Conservation (phyloP, 2,797 vertebrate species). For the Corythornis leucogaster region DNA sequence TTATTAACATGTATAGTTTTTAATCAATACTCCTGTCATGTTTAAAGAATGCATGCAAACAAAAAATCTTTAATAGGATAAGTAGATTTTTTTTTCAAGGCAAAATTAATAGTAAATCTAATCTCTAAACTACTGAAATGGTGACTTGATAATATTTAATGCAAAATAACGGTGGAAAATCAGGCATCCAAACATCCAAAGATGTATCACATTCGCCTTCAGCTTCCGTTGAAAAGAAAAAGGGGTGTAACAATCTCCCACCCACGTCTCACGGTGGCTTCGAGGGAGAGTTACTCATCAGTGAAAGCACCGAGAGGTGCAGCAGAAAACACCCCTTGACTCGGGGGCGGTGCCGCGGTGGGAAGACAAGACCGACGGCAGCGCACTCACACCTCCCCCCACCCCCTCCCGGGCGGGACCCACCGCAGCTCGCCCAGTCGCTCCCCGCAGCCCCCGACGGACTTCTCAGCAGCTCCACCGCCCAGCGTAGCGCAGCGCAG, state of each 20-base stretch:
- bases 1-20: background rate
- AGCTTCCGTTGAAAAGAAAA: background rate
- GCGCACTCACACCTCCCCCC: background rate
- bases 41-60: slow-evolving; percentile 48
- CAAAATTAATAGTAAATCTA: slow-evolving; percentile 31
- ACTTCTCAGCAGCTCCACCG: too few relatives aligned
- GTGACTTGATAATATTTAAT: slow-evolving; percentile 44
- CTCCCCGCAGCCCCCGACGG: background rate
- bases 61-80: background rate
- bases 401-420: background rate
- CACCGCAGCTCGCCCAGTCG: background rate
- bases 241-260: background rate
- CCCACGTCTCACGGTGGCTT: background rate
- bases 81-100: background rate
- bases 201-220: rapidly evolving
- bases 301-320: background rate
- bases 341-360: rapidly evolving
- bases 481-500: background rate
- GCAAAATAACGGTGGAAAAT: background rate
- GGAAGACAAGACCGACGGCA: background rate
- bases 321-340: background rate
- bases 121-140: slow-evolving; percentile 45
- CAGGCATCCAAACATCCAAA: rapidly evolving
- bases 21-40: slow-evolving; percentile 17
- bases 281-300: background rate